phyloP scores from a whole-genome alignment of 2,113 vertebrate genomes.

The Petaurus breviceps region DNA sequence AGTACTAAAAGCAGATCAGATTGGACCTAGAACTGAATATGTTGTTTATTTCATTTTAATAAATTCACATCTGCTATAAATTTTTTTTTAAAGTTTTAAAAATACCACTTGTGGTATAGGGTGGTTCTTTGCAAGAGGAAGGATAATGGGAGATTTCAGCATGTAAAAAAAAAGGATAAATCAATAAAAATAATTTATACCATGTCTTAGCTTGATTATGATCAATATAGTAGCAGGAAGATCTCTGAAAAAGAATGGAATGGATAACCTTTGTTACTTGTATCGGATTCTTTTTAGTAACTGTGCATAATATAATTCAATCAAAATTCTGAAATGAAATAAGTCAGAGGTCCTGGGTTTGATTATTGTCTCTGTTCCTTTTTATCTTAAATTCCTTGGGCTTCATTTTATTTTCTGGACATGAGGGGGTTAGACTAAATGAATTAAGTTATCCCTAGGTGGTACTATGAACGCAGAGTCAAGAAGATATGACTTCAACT shows the following conservation, averaged over 20 bases:
- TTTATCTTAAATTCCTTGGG: background rate
- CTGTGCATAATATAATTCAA: background rate
- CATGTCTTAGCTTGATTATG: background rate
- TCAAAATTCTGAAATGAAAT: background rate
- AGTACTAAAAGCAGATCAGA: no score
- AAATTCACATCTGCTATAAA: no score
- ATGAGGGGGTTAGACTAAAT: background rate
- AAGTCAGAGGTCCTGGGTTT: background rate
- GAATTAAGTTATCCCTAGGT: background rate
- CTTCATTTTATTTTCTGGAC: background rate
- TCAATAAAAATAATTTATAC: background rate
- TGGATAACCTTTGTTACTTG: background rate
- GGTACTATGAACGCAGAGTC: background rate
- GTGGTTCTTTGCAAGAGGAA: background rate
- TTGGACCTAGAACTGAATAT: no score
- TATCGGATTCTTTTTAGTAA: background rate
- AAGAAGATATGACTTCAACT: background rate
- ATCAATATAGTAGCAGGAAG: background rate
- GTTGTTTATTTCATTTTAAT: no score
- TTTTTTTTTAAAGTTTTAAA: background rate
- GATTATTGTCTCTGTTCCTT: background rate
- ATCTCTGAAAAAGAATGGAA: background rate
- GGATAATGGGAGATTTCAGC: background rate
- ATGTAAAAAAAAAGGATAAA: background rate
- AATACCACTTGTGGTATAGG: background rate